Conservation (phyloP, 2,888 invertebrate species). For the Sphaerophoria rueppellii region DNA sequence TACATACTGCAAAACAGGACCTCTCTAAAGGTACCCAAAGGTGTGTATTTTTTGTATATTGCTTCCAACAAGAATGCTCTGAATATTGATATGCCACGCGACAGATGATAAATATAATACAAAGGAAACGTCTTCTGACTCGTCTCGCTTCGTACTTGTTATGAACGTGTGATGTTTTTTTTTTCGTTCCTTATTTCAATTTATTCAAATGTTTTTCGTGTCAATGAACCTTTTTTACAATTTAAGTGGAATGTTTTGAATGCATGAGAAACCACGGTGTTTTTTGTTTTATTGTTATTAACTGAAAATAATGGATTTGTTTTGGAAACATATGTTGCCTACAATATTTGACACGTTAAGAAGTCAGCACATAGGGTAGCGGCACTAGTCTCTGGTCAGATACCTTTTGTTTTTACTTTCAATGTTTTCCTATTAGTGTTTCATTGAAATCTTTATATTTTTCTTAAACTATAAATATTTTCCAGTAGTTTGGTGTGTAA, state of each 20-base stretch:
- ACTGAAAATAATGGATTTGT: neutral
- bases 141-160: neutral
- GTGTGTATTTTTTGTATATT: constrained; percentile 11
- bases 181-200: constrained; percentile 29
- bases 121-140: constrained; percentile 15
- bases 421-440: too few relatives aligned
- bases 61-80: neutral
- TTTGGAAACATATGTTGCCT: too few relatives aligned
- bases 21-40: neutral
- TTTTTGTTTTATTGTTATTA: neutral
- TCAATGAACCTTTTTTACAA: constrained; percentile 23
- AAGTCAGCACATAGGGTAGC: too few relatives aligned
- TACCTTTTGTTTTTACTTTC: too few relatives aligned
- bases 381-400: too few relatives aligned
- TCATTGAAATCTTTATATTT: too few relatives aligned
- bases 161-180: constrained; percentile 21
- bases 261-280: neutral
- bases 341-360: too few relatives aligned
- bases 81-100: constrained; percentile 43
- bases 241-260: constrained; percentile 14
- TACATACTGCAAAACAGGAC: neutral
- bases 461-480: too few relatives aligned
- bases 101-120: constrained; percentile 31
- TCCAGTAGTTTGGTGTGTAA: too few relatives aligned
- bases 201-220: constrained; percentile 43